Evolutionary conservation across 2,888 invertebrate genomes (phyloP).

Genomic region (Mimumesa dahlbomi): DNA sequence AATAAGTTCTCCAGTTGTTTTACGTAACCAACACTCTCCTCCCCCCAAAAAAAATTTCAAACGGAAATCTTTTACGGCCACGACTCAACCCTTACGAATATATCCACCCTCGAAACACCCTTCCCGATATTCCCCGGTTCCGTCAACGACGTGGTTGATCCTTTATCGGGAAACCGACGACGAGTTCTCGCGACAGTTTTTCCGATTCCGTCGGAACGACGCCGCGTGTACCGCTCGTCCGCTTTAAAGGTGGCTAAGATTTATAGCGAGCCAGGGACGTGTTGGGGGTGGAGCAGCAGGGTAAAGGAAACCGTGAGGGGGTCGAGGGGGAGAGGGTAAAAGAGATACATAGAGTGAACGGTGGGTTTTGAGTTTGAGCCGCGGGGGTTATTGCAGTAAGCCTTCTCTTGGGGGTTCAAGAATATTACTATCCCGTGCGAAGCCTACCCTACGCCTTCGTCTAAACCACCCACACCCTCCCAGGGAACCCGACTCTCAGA

Average conservation of each 20-base stretch:
- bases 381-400: slow-evolving; percentile 80
- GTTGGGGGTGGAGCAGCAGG: slow-evolving; percentile 50
- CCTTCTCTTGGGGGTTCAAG: slow-evolving; percentile 80
- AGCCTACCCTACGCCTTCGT: slow-evolving; percentile 67
- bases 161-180: slow-evolving; percentile 13
- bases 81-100: no score
- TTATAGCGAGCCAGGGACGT: slow-evolving; percentile 68
- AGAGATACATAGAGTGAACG: slow-evolving; percentile 68
- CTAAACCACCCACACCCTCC: slow-evolving; percentile 55
- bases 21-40: no score
- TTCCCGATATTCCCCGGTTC: neutral
- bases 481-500: slow-evolving; percentile 16
- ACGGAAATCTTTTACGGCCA: no score
- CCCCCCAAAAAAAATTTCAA: no score
- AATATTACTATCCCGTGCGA: slow-evolving; percentile 77
- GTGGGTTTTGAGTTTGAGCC: slow-evolving; percentile 76
- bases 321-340: slow-evolving; percentile 47
- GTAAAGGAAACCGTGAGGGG: slow-evolving; percentile 34
- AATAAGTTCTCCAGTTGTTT: no score
- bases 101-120: no score
- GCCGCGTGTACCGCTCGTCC: slow-evolving; percentile 47
- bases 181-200: slow-evolving; percentile 21
- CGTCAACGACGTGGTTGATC: slow-evolving; percentile 7
- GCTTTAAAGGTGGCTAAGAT: slow-evolving; percentile 73
- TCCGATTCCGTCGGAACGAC: slow-evolving; percentile 24